A percentile compares a stretch with the other conserved stretches of the same genome.
phyloP scores from a whole-genome alignment of 2,888 invertebrate species.

The Drosophila nigritarsus region DNA sequence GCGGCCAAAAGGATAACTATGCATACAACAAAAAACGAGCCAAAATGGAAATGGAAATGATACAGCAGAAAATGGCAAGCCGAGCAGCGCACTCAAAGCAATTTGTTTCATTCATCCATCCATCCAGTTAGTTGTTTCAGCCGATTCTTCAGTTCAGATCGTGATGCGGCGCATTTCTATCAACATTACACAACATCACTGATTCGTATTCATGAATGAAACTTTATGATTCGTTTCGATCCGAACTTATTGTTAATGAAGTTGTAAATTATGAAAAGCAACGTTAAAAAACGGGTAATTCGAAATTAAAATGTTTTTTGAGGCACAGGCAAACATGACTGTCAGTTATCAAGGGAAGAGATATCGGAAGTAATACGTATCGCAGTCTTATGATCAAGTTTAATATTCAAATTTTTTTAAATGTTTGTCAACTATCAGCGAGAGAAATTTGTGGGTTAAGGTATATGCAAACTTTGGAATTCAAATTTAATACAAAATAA shows the following conservation, averaged over 20 bases:
- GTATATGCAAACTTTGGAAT: not conserved
- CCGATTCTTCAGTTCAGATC: slow-evolving; percentile 31
- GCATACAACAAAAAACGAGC: slow-evolving; percentile 1
- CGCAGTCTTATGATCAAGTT: not conserved
- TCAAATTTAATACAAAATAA: not conserved
- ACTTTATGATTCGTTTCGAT: slow-evolving; percentile 51
- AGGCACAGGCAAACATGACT: slow-evolving; percentile 3
- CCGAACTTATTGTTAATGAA: slow-evolving; percentile 58
- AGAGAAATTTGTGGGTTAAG: not conserved
- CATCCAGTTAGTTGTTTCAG: slow-evolving; percentile 26
- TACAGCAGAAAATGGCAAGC: slow-evolving; percentile 65
- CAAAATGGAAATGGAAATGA: slow-evolving; percentile 68
- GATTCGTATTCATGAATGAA: slow-evolving; percentile 66
- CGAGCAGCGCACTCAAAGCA: slow-evolving; percentile 55
- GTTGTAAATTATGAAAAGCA: slow-evolving; percentile 58
- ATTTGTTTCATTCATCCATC: slow-evolving; percentile 72
- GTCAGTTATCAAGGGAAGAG: not conserved
- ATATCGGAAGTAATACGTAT: not conserved
- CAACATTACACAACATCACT: slow-evolving; percentile 3
- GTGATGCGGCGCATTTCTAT: slow-evolving; percentile 63
- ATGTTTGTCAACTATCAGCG: not conserved
- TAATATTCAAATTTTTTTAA: not conserved
- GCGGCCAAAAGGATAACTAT: slow-evolving; percentile 61
- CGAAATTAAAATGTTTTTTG: slow-evolving; percentile 9
- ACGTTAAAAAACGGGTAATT: slow-evolving; percentile 14